Conservation (phyloP, 2,113 vertebrate genomes). For the Chauna torquata region DNA sequence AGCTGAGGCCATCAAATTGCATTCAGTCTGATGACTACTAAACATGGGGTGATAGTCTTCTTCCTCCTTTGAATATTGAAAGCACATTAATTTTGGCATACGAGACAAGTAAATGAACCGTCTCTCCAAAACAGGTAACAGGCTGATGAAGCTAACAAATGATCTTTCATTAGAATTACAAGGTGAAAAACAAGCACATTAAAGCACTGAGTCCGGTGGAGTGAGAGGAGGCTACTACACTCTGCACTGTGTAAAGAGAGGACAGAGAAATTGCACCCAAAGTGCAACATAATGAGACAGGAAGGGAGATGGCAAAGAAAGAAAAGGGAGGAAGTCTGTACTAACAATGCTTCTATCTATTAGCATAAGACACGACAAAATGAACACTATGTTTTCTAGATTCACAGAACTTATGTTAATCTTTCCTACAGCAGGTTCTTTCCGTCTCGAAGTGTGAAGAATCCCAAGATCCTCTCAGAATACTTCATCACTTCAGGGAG, state of each 20-base stretch:
- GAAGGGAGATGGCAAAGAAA: conserved; percentile 53
- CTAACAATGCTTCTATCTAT: conserved; percentile 20
- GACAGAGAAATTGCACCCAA: conserved; percentile 36
- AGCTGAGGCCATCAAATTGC: background rate
- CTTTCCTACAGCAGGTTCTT: background rate
- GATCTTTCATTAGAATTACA: background rate
- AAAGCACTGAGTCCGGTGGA: background rate
- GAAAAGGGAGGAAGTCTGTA: conserved; percentile 46
- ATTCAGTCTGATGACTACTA: conserved; percentile 18
- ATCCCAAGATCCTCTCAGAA: background rate
- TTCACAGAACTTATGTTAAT: background rate
- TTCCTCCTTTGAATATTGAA: background rate
- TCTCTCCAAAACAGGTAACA: background rate
- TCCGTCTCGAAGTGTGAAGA: background rate
- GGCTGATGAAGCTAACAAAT: background rate
- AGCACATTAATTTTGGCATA: background rate
- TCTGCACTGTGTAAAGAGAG: background rate
- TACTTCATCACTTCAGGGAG: background rate
- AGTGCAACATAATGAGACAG: background rate
- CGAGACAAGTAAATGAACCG: background rate
- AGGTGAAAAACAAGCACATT: background rate
- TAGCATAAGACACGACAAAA: background rate
- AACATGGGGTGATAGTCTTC: background rate
- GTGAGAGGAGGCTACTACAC: background rate
- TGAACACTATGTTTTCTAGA: background rate